Conservation (phyloP, 2,888 invertebrate species). For the Malachius bipustulatus region DNA sequence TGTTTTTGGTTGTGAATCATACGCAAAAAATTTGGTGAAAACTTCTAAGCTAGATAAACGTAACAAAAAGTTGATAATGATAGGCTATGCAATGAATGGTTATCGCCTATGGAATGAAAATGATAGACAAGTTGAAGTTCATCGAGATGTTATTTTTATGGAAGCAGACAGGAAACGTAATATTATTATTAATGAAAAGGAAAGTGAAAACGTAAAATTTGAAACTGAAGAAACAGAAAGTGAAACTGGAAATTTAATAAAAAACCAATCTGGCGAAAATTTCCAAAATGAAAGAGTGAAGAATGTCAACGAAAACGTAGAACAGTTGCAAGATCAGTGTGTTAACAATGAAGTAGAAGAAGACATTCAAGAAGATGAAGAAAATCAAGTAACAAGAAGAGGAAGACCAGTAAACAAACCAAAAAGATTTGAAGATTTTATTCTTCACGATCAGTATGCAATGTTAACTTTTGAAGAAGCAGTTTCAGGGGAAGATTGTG, state of each 20-base stretch:
- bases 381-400: background rate
- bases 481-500: constrained; percentile 4
- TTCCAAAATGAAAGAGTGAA: no score
- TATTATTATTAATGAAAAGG: no score
- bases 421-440: constrained; percentile 14
- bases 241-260: no score
- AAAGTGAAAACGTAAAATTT: no score
- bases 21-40: no score
- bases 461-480: constrained; percentile 10
- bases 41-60: constrained; percentile 5
- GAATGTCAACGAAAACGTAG: no score
- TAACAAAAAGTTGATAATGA: background rate
- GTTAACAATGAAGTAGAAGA: no score
- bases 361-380: constrained; percentile 7
- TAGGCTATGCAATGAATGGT: background rate
- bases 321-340: no score
- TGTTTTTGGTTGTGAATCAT: constrained; percentile 1
- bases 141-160: background rate
- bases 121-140: background rate
- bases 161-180: background rate
- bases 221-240: no score
- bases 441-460: no score
- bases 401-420: constrained; percentile 6
- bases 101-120: background rate
- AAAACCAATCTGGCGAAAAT: no score